Conservation (phyloP, 2,113 vertebrate genomes). For the Semnornis frantzii region DNA sequence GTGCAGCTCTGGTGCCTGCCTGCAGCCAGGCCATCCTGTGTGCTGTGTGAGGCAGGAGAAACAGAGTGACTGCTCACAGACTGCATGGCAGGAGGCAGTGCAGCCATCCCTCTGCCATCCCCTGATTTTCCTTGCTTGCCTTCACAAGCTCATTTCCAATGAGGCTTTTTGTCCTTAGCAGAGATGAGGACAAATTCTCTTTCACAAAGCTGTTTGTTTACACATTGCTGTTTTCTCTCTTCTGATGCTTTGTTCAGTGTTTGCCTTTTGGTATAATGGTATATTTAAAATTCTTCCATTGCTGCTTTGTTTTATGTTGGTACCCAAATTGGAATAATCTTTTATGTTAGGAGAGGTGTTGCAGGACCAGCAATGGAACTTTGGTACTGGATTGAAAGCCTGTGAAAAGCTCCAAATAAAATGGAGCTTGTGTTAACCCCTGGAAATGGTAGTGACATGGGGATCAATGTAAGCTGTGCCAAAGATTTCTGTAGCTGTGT, state of each 20-base stretch:
- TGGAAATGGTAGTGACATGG: not conserved
- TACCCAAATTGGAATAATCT: not conserved
- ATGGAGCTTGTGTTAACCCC: not conserved
- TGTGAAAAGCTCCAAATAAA: not conserved
- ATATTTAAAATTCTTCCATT: not conserved
- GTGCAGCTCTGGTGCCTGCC: not conserved
- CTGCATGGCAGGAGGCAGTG: not conserved
- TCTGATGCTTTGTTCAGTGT: not conserved
- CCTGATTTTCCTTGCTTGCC: constrained; percentile 21
- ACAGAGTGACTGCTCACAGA: not conserved
- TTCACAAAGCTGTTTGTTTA: constrained; percentile 10
- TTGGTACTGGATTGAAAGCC: not conserved
- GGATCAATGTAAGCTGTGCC: not conserved
- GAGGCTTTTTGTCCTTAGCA: not conserved
- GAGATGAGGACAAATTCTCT: not conserved
- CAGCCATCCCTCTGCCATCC: not conserved
- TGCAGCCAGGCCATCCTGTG: not conserved
- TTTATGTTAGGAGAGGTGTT: not conserved
- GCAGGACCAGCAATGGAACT: not conserved
- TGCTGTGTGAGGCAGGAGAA: not conserved
- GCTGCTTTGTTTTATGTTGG: not conserved
- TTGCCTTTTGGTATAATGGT: constrained; percentile 14
- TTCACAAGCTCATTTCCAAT: not conserved
- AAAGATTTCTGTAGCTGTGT: not conserved
- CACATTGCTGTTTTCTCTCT: not conserved